phyloP scores from a whole-genome alignment of 1,140 invertebrate species.

The Popillia japonica region DNA sequence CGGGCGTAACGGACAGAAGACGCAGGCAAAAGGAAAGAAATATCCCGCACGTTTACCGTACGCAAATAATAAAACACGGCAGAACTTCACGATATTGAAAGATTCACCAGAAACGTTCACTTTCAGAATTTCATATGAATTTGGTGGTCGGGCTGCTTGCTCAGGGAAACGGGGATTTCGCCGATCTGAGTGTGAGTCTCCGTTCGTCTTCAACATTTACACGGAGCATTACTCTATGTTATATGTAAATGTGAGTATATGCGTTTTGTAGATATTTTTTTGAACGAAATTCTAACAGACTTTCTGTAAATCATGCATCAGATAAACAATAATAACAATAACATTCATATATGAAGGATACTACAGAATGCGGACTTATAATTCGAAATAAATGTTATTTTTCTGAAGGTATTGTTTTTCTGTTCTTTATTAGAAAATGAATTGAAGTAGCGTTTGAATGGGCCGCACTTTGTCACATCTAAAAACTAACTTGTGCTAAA shows the following conservation, averaged over 20 bases:
- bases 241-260: not conserved
- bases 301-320: no score
- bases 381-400: no score
- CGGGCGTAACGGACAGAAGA: not conserved
- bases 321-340: no score
- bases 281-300: no score
- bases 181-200: not conserved
- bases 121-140: conserved; percentile 32
- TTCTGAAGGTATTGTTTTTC: no score
- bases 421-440: no score
- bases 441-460: no score
- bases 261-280: conserved; percentile 17
- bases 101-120: conserved; percentile 19
- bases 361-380: no score
- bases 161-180: not conserved
- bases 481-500: no score
- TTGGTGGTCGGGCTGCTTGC: not conserved
- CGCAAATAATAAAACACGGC: conserved; percentile 33
- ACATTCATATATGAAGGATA: no score
- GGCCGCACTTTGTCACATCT: no score
- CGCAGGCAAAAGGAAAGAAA: not conserved
- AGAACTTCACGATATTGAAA: conserved; percentile 26
- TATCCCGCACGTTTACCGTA: conserved; percentile 27
- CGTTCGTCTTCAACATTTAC: not conserved
- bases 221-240: not conserved